phyloP scores from a whole-genome alignment of 2,113 vertebrate species.

The Gambusia affinis region DNA sequence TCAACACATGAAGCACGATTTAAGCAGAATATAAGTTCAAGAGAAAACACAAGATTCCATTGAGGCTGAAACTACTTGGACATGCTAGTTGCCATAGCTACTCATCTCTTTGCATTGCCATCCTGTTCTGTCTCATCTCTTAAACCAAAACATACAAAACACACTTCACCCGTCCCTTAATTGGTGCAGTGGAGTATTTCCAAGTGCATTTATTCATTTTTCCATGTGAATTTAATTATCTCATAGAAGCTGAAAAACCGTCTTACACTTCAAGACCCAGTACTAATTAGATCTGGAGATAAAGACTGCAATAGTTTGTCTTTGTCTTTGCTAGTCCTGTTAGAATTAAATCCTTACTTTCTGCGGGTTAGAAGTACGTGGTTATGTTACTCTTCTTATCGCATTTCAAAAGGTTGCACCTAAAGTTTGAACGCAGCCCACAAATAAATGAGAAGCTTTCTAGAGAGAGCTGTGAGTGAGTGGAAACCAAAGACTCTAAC shows the following conservation, averaged over 20 bases:
- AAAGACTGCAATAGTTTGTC: neutral
- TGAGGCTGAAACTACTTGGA: neutral
- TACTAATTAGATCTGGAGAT: slow-evolving; percentile 6
- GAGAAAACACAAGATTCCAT: neutral
- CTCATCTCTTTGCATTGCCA: neutral
- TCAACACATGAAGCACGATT: neutral
- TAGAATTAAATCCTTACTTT: neutral
- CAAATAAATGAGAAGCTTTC: neutral
- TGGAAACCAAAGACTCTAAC: slow-evolving; percentile 10
- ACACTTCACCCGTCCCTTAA: too few species aligned
- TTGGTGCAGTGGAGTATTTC: slow-evolving; percentile 5
- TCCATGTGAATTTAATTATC: neutral
- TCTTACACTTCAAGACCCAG: too few species aligned
- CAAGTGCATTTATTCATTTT: slow-evolving; percentile 2
- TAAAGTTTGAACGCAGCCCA: neutral
- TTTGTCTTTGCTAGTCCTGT: neutral
- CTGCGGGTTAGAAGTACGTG: neutral
- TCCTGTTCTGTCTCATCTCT: neutral
- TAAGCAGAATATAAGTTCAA: neutral
- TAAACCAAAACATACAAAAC: neutral
- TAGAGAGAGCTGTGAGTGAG: neutral
- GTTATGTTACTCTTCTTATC: neutral
- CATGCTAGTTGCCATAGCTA: neutral
- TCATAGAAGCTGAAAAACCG: neutral
- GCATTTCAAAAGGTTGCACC: neutral